A percentile compares a stretch with the other conserved stretches of the same genome.
These are phyloP conservation scores for Furcifer pardalis DNA, from an alignment of 2,797 vertebrate species.

Conservation along the genomic window DNA sequence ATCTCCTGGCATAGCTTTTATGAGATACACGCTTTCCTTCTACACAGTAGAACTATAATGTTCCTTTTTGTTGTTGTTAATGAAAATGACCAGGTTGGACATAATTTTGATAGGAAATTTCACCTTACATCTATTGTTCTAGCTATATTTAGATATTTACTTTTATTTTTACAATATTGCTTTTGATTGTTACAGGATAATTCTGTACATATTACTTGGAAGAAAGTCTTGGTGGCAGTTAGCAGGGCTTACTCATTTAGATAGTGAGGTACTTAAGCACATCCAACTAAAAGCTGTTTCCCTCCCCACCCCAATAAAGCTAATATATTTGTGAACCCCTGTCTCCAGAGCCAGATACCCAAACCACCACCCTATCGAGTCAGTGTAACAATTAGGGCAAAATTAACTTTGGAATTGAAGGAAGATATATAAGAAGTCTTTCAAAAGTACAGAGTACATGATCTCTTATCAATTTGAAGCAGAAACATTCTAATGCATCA, in stretches of 20 bases:
- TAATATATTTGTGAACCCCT: background rate
- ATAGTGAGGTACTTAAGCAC: background rate
- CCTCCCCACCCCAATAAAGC: background rate
- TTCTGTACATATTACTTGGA: background rate
- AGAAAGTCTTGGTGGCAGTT: background rate
- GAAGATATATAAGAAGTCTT: too few species aligned
- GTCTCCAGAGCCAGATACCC: too few species aligned
- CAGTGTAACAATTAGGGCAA: too few species aligned
- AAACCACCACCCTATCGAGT: too few species aligned
- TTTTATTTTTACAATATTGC: background rate
- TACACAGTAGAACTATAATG: background rate
- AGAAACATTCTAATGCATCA: too few species aligned
- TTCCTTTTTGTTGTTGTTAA: background rate
- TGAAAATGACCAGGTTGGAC: background rate
- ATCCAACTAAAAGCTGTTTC: background rate
- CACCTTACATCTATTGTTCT: background rate
- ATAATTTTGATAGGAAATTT: background rate
- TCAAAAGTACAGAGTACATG: too few species aligned
- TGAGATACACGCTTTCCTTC: background rate
- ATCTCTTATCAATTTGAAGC: too few species aligned
- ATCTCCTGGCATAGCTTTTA: constrained; percentile 8
- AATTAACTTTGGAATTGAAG: too few species aligned
- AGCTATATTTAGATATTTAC: background rate
- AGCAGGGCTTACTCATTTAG: background rate
- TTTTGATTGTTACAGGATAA: background rate